These are phyloP conservation scores for Plagodis dolabraria DNA, from an alignment of 2,888 invertebrate species.

Conservation along the genomic window DNA sequence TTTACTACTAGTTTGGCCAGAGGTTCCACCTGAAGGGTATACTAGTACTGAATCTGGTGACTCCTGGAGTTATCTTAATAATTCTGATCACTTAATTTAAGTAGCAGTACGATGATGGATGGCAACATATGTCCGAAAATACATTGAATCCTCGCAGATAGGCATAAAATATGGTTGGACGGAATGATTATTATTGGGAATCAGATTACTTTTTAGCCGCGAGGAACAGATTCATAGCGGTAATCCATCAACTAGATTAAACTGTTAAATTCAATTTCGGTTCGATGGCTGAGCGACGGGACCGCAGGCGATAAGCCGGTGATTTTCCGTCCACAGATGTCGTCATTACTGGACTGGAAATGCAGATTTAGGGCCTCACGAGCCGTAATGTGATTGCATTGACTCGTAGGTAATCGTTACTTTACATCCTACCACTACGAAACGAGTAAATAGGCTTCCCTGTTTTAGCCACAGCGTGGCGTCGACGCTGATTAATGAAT, in stretches of 20 bases:
- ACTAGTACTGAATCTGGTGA: no score
- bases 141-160: not conserved
- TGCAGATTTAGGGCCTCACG: conserved; percentile 7
- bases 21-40: no score
- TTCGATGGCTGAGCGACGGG: conserved; percentile 43
- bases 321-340: conserved; percentile 35
- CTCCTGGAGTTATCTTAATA: no score
- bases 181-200: no score
- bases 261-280: conserved; percentile 52
- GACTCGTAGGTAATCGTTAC: conserved; percentile 13
- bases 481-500: not conserved
- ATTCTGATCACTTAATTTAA: no score
- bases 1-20: no score
- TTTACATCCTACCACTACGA: no score
- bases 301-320: conserved; percentile 35
- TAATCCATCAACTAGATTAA: conserved; percentile 50
- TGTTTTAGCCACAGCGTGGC: conserved; percentile 6
- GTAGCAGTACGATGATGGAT: conserved; percentile 7
- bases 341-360: conserved; percentile 30
- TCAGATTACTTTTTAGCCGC: no score
- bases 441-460: conserved; percentile 4
- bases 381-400: conserved; percentile 36
- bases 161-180: no score
- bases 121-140: conserved; percentile 6
- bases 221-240: conserved; percentile 36